phyloP scores from a whole-genome alignment of 2,888 invertebrate genomes.

The Eucera pruinosa region DNA sequence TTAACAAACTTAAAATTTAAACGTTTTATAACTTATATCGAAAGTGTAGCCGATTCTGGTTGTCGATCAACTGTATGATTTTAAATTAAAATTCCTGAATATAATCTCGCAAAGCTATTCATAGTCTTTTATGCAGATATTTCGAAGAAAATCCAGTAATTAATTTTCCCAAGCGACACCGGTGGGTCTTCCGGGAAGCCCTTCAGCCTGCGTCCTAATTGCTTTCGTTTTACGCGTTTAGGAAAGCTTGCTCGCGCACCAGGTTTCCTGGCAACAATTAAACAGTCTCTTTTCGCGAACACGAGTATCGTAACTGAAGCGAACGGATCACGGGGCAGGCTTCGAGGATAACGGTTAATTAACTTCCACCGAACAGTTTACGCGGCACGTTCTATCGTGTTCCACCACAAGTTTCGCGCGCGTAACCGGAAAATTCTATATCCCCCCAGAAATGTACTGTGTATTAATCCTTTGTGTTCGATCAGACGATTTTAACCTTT shows the following conservation, averaged over 20 bases:
- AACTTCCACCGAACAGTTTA: constrained; percentile 45
- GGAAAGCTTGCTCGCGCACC: constrained; percentile 21
- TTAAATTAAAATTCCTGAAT: background rate
- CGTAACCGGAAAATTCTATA: constrained; percentile 17
- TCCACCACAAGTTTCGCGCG: constrained; percentile 30
- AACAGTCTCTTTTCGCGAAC: constrained; percentile 27
- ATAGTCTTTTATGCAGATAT: background rate
- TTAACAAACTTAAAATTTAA: no score
- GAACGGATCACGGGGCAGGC: background rate
- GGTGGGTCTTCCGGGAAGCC: constrained; percentile 55
- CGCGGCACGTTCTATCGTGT: constrained; percentile 30
- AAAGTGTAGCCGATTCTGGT: no score
- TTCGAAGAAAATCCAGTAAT: constrained; percentile 34
- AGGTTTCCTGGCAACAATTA: constrained; percentile 39
- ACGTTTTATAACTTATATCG: background rate
- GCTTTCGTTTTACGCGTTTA: constrained; percentile 38
- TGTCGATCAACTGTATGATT: background rate
- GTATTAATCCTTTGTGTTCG: no score
- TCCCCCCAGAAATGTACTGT: constrained; percentile 9
- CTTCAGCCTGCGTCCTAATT: constrained; percentile 42
- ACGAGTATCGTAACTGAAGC: constrained; percentile 17
- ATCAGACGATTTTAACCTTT: no score
- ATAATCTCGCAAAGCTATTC: background rate
- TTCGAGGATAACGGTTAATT: constrained; percentile 60
- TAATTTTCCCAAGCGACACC: constrained; percentile 47